Evolutionary conservation across 2,888 invertebrate genomes (phyloP), one percentile per base, ranked within the genome.

Genomic region (Sinotaia quadrata): DNA sequence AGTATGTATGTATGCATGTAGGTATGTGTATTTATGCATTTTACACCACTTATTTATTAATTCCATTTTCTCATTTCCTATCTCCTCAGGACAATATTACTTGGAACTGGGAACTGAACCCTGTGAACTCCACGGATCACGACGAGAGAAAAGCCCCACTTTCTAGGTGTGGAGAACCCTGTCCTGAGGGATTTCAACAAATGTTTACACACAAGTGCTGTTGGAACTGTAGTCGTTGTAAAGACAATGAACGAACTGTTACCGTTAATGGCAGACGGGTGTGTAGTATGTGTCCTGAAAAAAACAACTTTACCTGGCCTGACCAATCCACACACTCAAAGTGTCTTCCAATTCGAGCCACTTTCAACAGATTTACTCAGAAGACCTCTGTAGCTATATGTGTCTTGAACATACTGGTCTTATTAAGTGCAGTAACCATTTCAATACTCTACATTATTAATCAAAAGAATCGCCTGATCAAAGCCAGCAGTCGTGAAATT

Each of bases 401-500:
- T 27, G 34, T 59, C 49, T 70, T 77, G 2, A 70, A 68, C 59
- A 15, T 69, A 21, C 27, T 49, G 7, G 67, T 67, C 21, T 34
- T 72, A 29, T 34, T 37, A 12, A 12, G 61, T 15, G 49, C 67
- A 7, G 18, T 61, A 29, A 51, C 66, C 21, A 47, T 58, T 51
- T 33, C 37, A 15, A 62, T 71, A 0, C 24, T 77, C 18, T 81
- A 72, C 73, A 54, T 75, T 2, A 36, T 47, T 31, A 74, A 78
- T 57, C 67, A 68, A 56, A 29, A 73, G 18, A 62, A 74, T 47
- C 69, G 67, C 27, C 71, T 81, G n/a, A 80, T 81, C 67, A 81
- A 79, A 62, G 81, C 81, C 21, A 67, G 71, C 27, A 78, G 80
- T 54, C 62, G 80, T 2, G 80, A 80, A 58, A 73, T 81, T 10